Conservation (phyloP, 2,888 invertebrate species). For the Scelioninae gen. 1 region DNA sequence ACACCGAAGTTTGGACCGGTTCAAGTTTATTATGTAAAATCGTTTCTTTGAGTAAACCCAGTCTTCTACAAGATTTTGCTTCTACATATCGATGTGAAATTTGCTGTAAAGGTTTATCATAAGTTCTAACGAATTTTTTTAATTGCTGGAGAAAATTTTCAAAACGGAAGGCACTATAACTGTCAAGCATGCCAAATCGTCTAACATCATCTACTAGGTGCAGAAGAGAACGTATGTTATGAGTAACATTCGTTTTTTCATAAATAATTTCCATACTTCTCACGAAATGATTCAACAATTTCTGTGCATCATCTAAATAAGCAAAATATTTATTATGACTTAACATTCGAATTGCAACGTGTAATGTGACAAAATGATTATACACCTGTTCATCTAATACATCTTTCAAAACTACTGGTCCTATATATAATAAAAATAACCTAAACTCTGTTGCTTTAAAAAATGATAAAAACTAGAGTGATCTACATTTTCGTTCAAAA, state of each 20-base stretch:
- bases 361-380: not conserved
- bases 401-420: not conserved
- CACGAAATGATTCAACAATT: slow-evolving; percentile 16
- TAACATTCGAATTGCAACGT: not conserved
- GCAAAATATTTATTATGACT: not conserved
- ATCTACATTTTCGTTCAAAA: not conserved
- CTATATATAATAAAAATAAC: not conserved
- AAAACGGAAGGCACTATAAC: not conserved
- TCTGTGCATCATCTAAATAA: not conserved
- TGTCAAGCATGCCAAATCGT: not conserved
- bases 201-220: not conserved
- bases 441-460: slow-evolving; percentile 7
- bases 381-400: not conserved
- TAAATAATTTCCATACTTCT: not conserved
- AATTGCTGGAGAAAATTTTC: not conserved
- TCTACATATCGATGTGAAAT: not conserved
- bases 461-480: not conserved
- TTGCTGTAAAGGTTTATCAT: not conserved
- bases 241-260: not conserved
- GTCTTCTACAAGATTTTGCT: too few species aligned
- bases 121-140: not conserved
- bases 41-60: too few species aligned
- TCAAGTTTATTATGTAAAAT: too few species aligned
- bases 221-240: not conserved
- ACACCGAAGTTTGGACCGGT: too few species aligned